These are phyloP conservation scores for Leucophenga varia DNA, from an alignment of 1,140 invertebrate genomes.

Conservation along the genomic window DNA sequence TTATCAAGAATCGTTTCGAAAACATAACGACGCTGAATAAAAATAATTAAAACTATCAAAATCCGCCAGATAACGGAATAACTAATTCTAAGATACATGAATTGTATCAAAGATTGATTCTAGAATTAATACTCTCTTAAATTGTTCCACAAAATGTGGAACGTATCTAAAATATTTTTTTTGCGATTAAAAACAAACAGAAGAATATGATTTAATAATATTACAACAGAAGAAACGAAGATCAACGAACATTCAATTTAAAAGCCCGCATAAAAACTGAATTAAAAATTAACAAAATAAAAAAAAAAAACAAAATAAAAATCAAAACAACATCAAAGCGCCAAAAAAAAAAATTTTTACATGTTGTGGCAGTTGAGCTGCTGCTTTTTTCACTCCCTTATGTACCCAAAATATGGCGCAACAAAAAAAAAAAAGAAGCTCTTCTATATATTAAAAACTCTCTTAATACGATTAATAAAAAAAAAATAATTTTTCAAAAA, in stretches of 20 bases:
- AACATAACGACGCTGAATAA: slow-evolving; percentile 15
- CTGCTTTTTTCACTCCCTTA: too few species aligned
- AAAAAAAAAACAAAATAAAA: slow-evolving; percentile 1
- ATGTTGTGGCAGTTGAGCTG: slow-evolving; percentile 49
- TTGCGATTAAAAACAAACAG: neutral
- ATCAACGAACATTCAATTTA: neutral
- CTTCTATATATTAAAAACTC: too few species aligned
- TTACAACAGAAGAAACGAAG: neutral
- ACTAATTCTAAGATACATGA: too few species aligned
- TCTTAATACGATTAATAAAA: too few species aligned
- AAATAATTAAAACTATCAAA: too few species aligned
- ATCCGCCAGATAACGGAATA: too few species aligned
- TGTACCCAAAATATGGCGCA: slow-evolving; percentile 1
- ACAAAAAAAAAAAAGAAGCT: slow-evolving; percentile 25
- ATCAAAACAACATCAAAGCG: neutral
- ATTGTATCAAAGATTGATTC: slow-evolving; percentile 15
- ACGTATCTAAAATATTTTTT: slow-evolving; percentile 5
- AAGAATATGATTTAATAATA: neutral
- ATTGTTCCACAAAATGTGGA: slow-evolving; percentile 38
- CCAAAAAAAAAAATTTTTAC: slow-evolving; percentile 6
- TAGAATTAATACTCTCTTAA: slow-evolving; percentile 42
- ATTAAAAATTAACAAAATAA: slow-evolving; percentile 5
- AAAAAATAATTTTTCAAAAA: slow-evolving; percentile 22
- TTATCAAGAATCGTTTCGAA: slow-evolving; percentile 26
- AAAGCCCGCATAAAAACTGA: neutral